Evolutionary conservation across 2,888 invertebrate species (phyloP), one percentile per base, ranked within the genome.

Genomic region (Argyra leucocephala): DNA sequence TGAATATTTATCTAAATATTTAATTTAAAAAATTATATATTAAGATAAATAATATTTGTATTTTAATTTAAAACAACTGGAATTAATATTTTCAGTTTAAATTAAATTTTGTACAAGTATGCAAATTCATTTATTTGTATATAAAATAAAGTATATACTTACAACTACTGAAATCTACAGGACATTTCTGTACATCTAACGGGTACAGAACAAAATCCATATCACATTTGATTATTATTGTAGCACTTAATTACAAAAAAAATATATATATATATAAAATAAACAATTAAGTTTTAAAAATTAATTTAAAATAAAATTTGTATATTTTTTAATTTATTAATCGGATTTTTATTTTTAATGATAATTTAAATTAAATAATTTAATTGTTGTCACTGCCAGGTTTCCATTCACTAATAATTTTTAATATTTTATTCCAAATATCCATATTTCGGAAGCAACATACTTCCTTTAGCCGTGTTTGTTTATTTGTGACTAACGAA

Each of bases 151-250:
- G 5, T 26, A 7, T 61, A 67, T 76, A 84, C 85, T 84, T 79
- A 86, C 85, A 85, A 75, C 85, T 85, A 76, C 85, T 84, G 73
- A 85, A 85, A 75, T 86, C 85, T 72, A 86, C 84, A 66, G 82
- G 82, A 76, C 85, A 86, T 72, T 83, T 84, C 75, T 86, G 86
- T 59, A 86, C 84, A 73, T 85, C 86, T 71, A 85, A 75, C 22
- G 85, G 86, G 73, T 85, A 86, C 67, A 86, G 78, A 65, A 84
- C 84, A 75, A 86, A 86, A 75, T 86, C 83, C 85, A 86, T 86
- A 76, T 85, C 84, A 75, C 85, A 86, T 76, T 85, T 85, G 70
- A 86, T 84, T 70, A 85, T 84, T 70, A 86, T 84, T 67, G 85
- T 85, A 37, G 85, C 85, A 70, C 85, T 85, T n/a, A n/a, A n/a